Base-by-base conservation (phyloP, 1,140 invertebrate species). In the Pseudomyrmex gracilis region DNA sequence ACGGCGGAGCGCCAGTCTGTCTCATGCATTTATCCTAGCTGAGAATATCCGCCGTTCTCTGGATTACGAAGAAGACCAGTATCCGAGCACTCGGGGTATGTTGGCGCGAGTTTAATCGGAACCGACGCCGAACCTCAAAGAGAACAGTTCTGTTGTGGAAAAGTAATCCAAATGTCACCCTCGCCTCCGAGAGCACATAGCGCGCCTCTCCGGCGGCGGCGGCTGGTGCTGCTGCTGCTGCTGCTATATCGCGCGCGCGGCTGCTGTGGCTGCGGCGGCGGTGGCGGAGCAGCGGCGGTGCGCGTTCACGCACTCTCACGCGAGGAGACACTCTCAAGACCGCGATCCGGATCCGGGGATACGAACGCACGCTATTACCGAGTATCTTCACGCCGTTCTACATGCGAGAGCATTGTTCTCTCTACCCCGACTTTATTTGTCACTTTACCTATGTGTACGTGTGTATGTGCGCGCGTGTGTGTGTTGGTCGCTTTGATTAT, bases 401-500 rank as follows among this genome's bases (percentile, higher is more conserved):
- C 76, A 34, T 34, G 76, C 86, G 86, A 87, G 85, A 93, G 91
- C 92, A 93, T 93, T 93, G 92, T 93, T 91, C 90, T 92, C 76
- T 70, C 64, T 24, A 70, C 17, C 76, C 88, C 84, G 93, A 93
- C 91, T 94, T 93, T 94, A 94, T 94, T 94, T 94, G 93, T 94
- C 93, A 94, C 93, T 94, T 93, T 92, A 93, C 34, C 7, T 34
- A 34, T 34, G 34, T 34, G 34, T 34, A 34, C 34, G 34, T 34
- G 34, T 34, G 34, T 34, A 34, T 34, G 34, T 34, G 34, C 34
- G 34, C 34, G 34, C 34, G 34, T 34, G 34, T 34, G 34, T 34
- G 34, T 34, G 34, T 34, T 93, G 93, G 92, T 93, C 93, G 92
- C 91, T 93, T 93, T 94, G 92, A 93, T 94, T 94, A 93, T 94